Conservation (phyloP, 2,888 invertebrate genomes). For the Automeris io region DNA sequence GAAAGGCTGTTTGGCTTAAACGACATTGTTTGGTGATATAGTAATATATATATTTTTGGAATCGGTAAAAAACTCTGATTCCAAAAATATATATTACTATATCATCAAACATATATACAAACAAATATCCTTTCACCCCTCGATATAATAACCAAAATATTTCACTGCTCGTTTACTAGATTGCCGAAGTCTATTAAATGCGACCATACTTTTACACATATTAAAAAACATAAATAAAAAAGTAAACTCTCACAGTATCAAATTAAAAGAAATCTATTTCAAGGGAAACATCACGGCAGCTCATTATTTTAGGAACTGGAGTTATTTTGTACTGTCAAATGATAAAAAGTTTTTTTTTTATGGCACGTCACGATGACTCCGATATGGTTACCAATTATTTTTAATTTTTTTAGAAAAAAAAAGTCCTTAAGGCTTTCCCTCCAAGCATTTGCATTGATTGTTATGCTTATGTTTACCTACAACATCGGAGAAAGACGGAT, state of each 20-base stretch:
- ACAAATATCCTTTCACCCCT: too few relatives aligned
- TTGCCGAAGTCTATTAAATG: too few relatives aligned
- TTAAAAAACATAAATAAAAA: conserved; percentile 1
- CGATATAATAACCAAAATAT: too few relatives aligned
- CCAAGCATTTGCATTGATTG: conserved; percentile 57
- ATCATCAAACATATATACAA: too few relatives aligned
- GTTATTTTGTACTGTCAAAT: conserved; percentile 27
- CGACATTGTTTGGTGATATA: too few relatives aligned
- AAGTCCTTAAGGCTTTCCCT: conserved; percentile 15
- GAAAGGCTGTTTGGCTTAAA: too few relatives aligned
- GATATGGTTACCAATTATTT: conserved; percentile 22
- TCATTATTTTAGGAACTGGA: conserved; percentile 34
- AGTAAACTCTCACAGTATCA: neutral
- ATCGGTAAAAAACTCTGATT: too few relatives aligned
- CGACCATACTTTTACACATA: too few relatives aligned
- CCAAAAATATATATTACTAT: too few relatives aligned
- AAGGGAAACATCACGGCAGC: conserved; percentile 18
- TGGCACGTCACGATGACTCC: conserved; percentile 48
- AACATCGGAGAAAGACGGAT: conserved; percentile 48
- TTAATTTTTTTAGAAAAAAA: conserved; percentile 7
- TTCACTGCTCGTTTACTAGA: too few relatives aligned
- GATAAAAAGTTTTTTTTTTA: conserved; percentile 28
- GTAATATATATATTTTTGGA: too few relatives aligned
- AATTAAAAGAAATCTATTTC: conserved; percentile 4
- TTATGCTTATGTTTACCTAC: conserved; percentile 50